These are phyloP conservation scores for Eleutherodactylus coqui DNA, from an alignment of 2,797 vertebrate genomes.

Conservation along the genomic window DNA sequence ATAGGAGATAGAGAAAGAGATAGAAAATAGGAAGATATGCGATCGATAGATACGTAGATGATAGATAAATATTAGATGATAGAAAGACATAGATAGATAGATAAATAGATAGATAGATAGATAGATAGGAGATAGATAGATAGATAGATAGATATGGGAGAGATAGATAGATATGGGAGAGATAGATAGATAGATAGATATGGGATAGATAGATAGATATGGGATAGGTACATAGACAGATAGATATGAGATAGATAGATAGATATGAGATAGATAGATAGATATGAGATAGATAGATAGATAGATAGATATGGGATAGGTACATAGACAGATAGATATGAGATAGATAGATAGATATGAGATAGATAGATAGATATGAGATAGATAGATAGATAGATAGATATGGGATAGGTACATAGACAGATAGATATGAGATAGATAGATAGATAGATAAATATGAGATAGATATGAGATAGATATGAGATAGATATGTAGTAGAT, in stretches of 20 bases:
- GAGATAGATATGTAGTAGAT: background rate
- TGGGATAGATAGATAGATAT: background rate
- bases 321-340: background rate
- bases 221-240: too few species aligned
- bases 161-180: conserved; percentile 14
- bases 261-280: background rate
- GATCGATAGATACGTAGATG: background rate
- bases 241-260: background rate
- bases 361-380: background rate
- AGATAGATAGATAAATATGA: too few species aligned
- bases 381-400: conserved; percentile 13
- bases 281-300: background rate
- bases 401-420: background rate
- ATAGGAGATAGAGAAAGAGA: background rate
- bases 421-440: background rate
- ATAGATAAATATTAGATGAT: conserved; percentile 18
- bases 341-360: too few species aligned
- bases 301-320: background rate
- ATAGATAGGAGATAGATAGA: background rate
- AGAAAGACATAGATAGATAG: background rate
- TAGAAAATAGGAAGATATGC: too few species aligned
- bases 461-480: background rate
- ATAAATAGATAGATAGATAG: too few species aligned
- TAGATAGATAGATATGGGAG: too few species aligned
- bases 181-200: too few species aligned